phyloP scores from a whole-genome alignment of 2,888 invertebrate species.

The Ditula angustiorana region DNA sequence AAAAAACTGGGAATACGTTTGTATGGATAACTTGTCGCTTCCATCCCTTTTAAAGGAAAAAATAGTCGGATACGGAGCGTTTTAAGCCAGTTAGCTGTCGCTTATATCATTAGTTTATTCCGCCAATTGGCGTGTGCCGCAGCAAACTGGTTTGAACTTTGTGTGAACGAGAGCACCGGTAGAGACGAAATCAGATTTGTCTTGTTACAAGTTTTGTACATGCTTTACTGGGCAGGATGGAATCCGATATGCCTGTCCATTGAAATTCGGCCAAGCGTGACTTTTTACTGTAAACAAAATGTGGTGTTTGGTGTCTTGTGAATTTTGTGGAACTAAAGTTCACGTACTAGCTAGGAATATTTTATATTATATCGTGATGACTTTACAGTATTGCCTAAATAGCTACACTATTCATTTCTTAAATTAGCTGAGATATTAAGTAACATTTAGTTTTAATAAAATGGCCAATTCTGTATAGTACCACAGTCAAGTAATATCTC shows the following conservation, averaged over 20 bases:
- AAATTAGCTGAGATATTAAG: neutral
- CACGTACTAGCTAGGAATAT: neutral
- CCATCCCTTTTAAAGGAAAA: too few species aligned
- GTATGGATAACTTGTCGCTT: too few species aligned
- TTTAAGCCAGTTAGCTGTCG: too few species aligned
- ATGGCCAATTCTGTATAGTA: neutral
- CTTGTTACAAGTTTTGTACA: neutral
- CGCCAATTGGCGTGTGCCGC: too few species aligned
- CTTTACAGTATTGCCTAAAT: neutral
- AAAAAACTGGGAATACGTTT: too few species aligned
- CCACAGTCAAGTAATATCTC: neutral
- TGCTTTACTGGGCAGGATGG: neutral
- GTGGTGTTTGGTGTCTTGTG: neutral
- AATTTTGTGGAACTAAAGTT: neutral
- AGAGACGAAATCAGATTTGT: too few species aligned
- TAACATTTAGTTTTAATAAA: constrained; percentile 11
- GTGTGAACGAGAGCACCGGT: too few species aligned
- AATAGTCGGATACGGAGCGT: too few species aligned
- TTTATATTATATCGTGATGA: neutral
- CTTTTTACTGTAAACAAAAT: constrained; percentile 11
- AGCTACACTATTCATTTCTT: neutral
- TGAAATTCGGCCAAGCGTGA: constrained; percentile 12
- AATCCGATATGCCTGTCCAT: constrained; percentile 5
- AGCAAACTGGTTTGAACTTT: too few species aligned
- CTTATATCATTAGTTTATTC: too few species aligned